Conservation (phyloP, 2,113 vertebrate species). For the Forbesichthys papilliferus region DNA sequence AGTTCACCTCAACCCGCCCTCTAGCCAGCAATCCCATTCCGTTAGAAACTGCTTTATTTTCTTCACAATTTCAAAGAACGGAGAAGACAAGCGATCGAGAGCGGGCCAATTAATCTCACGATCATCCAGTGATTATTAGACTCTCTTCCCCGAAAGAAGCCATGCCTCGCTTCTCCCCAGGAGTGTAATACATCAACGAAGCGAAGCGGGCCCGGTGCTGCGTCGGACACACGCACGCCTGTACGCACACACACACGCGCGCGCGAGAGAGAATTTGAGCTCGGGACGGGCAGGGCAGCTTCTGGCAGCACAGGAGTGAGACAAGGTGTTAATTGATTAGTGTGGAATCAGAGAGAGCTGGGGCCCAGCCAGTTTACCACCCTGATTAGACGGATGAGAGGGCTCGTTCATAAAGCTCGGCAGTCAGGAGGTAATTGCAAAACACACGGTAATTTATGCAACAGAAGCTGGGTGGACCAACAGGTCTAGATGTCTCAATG, state of each 20-base stretch:
- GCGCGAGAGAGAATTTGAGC: conserved; percentile 60
- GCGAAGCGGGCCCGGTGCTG: conserved; percentile 32
- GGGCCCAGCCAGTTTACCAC: conserved; percentile 63
- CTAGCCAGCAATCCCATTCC: conserved; percentile 33
- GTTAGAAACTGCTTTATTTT: conserved; percentile 52
- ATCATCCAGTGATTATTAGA: conserved; percentile 75
- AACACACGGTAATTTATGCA: conserved; percentile 61
- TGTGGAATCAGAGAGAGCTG: conserved; percentile 61
- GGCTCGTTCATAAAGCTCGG: conserved; percentile 71
- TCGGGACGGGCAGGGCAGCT: conserved; percentile 39
- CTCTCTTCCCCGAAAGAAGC: conserved; percentile 53
- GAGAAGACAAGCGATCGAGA: conserved; percentile 54
- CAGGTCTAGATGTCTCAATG: conserved; percentile 11
- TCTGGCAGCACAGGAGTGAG: conserved; percentile 49
- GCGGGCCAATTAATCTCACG: conserved; percentile 74
- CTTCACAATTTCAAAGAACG: conserved; percentile 38
- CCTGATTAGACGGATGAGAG: conserved; percentile 70
- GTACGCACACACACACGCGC: conserved; percentile 21
- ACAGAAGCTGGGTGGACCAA: conserved; percentile 51
- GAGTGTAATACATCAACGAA: conserved; percentile 68
- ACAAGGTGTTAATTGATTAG: conserved; percentile 81
- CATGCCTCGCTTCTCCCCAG: conserved; percentile 51
- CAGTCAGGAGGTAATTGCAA: conserved; percentile 72
- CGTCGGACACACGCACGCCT: not conserved
- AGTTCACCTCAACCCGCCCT: conserved; percentile 26